Evolutionary conservation across 30 jellyfish, hydroid and myxozoan genomes (phyloP), one percentile per base, ranked within the genome.

Genomic region (Aurelia aurita): DNA sequence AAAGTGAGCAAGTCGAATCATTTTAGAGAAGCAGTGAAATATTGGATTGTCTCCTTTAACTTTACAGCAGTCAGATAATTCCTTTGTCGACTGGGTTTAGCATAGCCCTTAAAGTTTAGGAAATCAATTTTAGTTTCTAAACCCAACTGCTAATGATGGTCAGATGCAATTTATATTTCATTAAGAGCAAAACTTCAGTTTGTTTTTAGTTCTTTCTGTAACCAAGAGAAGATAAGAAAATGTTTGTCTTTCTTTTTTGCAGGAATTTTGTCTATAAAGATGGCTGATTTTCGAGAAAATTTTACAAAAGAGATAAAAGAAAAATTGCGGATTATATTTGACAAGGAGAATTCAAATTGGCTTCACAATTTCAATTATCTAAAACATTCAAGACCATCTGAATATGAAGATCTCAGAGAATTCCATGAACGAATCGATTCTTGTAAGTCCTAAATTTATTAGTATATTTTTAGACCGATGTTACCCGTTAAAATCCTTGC

Each of bases 381-480:
- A 58, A 35, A 75, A 45, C 70, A 32, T 21, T 14, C 78, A 25
- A 59, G 80, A 61, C 89, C 98, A 3, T 31, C 89, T 7, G 97
- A 92, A 61, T 92, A 84, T 85, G 97, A 82, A 32, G 66, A 72
- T 21, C 57, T 92, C 45, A 69, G 58, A 55, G 98, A 92, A 46
- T 72, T 92, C 22, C 44, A 65, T 18, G 97, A 86, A 58, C 80
- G 82, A 82, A 31, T 85, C 22, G 34, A 16, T 8, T 27, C 88
- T 46, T 51, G 97, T 90, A 54, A 75, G 97, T 83, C n/a, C 51
- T 6, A 39, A 39, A 6, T 6, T 39, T 39, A 39, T 3, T 39
- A 39, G 0, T 39, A 7, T 5, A 39, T 39, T 9, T 39, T 39
- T 39, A 39, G 16, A 39, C 14, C 51, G 51, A 39, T 7, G 51